These are phyloP conservation scores for Chrysoperla carnea DNA, from an alignment of 1,140 invertebrate genomes.

Conservation along the genomic window DNA sequence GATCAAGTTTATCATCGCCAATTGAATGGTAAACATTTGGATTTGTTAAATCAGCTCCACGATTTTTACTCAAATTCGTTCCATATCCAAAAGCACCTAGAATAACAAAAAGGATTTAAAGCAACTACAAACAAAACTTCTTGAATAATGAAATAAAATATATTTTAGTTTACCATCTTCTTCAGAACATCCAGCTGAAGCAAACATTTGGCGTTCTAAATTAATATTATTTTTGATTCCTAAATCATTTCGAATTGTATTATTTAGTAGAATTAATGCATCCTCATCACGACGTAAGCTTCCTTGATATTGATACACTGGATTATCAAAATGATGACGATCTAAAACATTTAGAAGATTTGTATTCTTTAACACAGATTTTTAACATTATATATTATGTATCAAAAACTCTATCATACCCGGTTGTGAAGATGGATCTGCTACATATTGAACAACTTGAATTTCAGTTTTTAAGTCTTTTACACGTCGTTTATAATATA, in stretches of 20 bases:
- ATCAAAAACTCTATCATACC: conserved; percentile 22
- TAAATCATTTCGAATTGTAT: conserved; percentile 47
- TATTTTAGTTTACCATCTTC: conserved; percentile 11
- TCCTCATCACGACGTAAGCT: conserved; percentile 31
- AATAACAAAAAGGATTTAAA: conserved; percentile 6
- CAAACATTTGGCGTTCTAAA: conserved; percentile 33
- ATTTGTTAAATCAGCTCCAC: conserved; percentile 66
- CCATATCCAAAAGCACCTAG: conserved; percentile 36
- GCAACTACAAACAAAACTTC: no score
- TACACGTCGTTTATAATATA: conserved; percentile 63
- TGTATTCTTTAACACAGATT: neutral
- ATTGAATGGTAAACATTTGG: conserved; percentile 69
- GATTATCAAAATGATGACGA: conserved; percentile 83
- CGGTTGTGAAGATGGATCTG: conserved; percentile 45
- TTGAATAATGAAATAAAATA: no score
- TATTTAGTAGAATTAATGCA: conserved; percentile 18
- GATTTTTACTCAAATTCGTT: conserved; percentile 49
- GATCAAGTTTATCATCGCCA: conserved; percentile 52
- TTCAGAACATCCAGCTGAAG: conserved; percentile 24
- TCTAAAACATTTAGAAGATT: conserved; percentile 29
- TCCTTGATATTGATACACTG: conserved; percentile 65
- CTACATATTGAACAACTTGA: conserved; percentile 74
- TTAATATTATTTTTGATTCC: conserved; percentile 36
- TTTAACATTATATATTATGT: conserved; percentile 26
- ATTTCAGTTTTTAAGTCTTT: conserved; percentile 69